phyloP scores from a whole-genome alignment of 2,888 invertebrate species.

The Antitype chi region DNA sequence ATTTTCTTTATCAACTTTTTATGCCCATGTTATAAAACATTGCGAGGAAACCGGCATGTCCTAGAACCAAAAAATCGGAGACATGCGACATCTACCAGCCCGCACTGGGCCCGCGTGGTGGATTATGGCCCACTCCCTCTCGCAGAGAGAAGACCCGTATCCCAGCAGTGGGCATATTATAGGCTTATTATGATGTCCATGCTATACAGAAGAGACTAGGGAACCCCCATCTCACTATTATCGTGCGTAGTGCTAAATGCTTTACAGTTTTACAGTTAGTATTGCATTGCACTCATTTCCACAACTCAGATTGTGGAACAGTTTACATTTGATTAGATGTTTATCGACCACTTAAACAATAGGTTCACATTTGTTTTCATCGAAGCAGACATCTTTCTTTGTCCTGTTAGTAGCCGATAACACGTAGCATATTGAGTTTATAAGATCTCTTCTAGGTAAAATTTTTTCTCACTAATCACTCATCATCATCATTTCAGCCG shows the following conservation, averaged over 20 bases:
- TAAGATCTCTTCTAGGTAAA: background rate
- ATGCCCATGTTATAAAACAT: background rate
- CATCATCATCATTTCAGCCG: no score
- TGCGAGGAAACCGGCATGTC: no score
- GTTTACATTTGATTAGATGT: conserved; percentile 18
- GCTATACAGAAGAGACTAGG: no score
- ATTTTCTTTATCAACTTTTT: background rate
- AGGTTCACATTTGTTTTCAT: conserved; percentile 23
- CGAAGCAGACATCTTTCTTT: conserved; percentile 22
- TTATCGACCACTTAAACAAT: conserved; percentile 42
- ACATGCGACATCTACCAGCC: no score
- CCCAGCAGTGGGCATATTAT: no score
- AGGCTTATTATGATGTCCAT: no score
- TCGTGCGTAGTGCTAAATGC: background rate
- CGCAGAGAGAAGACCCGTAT: no score
- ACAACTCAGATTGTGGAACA: conserved; percentile 1
- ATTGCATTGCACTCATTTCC: background rate
- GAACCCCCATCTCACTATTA: background rate
- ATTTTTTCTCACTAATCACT: no score
- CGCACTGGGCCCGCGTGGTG: no score
- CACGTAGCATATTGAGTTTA: background rate
- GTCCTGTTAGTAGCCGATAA: background rate
- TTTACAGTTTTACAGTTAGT: background rate
- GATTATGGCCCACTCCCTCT: no score
- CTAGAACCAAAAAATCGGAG: no score